Percentiles rank a stretch among this genome's conserved stretches.
phyloP scores from a whole-genome alignment of 2,888 invertebrate genomes.

The Gymnocheta viridis region DNA sequence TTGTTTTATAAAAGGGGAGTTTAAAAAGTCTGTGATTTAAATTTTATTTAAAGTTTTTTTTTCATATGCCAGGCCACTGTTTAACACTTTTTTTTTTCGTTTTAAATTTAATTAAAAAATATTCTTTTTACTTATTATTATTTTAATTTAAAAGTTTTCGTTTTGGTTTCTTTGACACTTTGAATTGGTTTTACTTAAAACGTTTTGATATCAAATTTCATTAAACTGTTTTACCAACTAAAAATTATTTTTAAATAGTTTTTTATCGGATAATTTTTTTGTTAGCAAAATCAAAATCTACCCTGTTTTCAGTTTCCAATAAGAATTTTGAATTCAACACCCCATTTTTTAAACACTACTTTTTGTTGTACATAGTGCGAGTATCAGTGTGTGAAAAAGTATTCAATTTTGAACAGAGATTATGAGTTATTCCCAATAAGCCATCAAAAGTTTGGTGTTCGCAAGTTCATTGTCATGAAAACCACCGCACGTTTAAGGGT shows the following conservation, averaged over 20 bases:
- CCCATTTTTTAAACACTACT: slow-evolving; percentile 3
- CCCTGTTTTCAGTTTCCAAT: slow-evolving; percentile 16
- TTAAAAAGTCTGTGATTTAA: background rate
- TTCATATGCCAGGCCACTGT: background rate
- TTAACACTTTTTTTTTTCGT: background rate
- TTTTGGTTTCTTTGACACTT: slow-evolving; percentile 1
- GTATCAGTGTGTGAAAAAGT: background rate
- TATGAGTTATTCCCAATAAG: slow-evolving; percentile 62
- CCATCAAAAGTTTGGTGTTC: slow-evolving; percentile 19
- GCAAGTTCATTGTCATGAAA: slow-evolving; percentile 56
- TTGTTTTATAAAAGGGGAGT: background rate
- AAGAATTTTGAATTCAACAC: slow-evolving; percentile 49
- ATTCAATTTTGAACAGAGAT: slow-evolving; percentile 41
- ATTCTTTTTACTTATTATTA: background rate
- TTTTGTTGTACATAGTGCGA: background rate
- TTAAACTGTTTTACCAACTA: slow-evolving; percentile 13
- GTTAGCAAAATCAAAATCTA: background rate
- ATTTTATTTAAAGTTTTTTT: background rate
- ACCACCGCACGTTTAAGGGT: slow-evolving; percentile 44
- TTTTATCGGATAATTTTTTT: background rate
- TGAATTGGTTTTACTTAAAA: background rate
- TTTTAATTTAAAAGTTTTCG: background rate
- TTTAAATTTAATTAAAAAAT: background rate
- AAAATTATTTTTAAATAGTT: background rate
- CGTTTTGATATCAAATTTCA: background rate